A percentile compares a stretch with the other conserved stretches of the same genome.
Evolutionary conservation across 2,113 vertebrate genomes (phyloP).

Genomic region (Vicugna pacos): DNA sequence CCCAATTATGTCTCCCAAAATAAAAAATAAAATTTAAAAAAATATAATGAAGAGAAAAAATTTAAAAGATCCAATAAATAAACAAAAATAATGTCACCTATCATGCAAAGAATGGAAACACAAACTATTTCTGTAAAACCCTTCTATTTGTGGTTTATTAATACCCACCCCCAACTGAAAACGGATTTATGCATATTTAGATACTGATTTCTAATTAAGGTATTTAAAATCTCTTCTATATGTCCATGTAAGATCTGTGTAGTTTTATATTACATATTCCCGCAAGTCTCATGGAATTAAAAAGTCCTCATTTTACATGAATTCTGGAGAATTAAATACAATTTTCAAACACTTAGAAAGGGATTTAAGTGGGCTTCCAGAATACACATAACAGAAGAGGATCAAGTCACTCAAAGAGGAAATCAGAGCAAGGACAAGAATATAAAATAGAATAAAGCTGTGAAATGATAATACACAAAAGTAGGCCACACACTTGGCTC

Average conservation of each 20-base stretch:
- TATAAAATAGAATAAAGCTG: not conserved
- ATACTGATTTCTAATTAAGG: not conserved
- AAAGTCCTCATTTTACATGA: not conserved
- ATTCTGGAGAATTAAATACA: conserved; percentile 6
- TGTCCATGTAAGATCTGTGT: not conserved
- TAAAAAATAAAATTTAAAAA: too few relatives aligned
- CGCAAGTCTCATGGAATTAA: not conserved
- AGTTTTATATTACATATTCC: not conserved
- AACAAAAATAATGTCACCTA: too few relatives aligned
- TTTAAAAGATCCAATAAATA: too few relatives aligned
- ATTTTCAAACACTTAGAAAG: not conserved
- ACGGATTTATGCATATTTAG: not conserved
- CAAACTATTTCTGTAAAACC: not conserved
- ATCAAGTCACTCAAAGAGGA: not conserved
- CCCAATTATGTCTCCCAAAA: too few relatives aligned
- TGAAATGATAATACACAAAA: not conserved
- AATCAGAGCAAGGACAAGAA: not conserved
- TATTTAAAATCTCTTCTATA: not conserved
- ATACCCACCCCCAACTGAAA: not conserved
- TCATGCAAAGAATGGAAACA: not conserved
- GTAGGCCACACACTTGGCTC: not conserved
- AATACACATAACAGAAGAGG: not conserved
- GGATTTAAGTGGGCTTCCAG: not conserved
- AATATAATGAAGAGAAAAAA: too few relatives aligned
- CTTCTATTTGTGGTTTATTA: not conserved